phyloP scores from a whole-genome alignment of 2,888 invertebrate genomes.

The Sinelater perroti region DNA sequence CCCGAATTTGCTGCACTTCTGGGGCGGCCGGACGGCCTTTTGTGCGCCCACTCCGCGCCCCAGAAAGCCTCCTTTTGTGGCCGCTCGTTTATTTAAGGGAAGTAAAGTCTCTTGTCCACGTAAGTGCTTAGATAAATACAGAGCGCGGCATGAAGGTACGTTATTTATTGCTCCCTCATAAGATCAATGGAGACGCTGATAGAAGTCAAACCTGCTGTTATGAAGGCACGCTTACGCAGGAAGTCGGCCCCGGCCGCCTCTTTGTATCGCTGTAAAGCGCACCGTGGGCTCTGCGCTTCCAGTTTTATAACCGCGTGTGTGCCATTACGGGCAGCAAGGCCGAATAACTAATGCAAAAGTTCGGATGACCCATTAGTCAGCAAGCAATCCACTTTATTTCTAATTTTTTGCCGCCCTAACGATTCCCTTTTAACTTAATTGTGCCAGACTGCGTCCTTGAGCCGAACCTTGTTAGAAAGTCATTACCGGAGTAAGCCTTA shows the following conservation, averaged over 20 bases:
- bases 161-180: constrained; percentile 32
- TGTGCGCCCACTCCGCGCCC: too few relatives aligned
- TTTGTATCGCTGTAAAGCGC: constrained; percentile 34
- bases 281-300: constrained; percentile 23
- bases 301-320: constrained; percentile 19
- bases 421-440: too few relatives aligned
- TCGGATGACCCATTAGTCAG: too few relatives aligned
- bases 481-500: too few relatives aligned
- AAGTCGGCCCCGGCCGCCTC: constrained; percentile 33
- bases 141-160: constrained; percentile 25
- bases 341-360: background rate
- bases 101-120: constrained; percentile 30
- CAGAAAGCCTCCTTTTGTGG: too few relatives aligned
- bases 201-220: constrained; percentile 35
- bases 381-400: too few relatives aligned
- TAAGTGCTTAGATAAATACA: constrained; percentile 35
- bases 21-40: too few relatives aligned
- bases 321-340: constrained; percentile 4
- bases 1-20: too few relatives aligned
- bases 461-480: too few relatives aligned
- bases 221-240: constrained; percentile 31
- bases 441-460: too few relatives aligned
- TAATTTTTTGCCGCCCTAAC: too few relatives aligned
- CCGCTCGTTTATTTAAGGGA: constrained; percentile 22
- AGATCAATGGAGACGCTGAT: constrained; percentile 33